A percentile compares a stretch with the other conserved stretches of the same genome.
Evolutionary conservation across 2,888 invertebrate genomes (phyloP).

Genomic region (Morinoia aosen): DNA sequence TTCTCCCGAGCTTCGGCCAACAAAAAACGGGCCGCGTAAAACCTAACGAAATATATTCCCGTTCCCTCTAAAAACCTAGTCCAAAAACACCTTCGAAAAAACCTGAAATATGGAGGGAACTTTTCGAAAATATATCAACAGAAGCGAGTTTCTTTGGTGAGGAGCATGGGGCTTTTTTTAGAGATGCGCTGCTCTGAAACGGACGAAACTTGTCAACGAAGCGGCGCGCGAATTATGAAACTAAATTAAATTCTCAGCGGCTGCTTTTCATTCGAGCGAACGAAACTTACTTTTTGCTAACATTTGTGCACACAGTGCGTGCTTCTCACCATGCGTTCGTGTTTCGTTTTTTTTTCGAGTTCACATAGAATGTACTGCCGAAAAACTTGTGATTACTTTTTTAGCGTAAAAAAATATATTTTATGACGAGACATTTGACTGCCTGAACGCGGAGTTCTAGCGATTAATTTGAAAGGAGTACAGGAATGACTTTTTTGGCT

Average conservation of each 20-base stretch:
- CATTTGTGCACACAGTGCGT: background rate
- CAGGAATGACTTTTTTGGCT: no score
- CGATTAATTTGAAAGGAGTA: background rate
- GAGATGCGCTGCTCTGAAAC: slow-evolving; percentile 1
- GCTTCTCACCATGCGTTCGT: background rate
- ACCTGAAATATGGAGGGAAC: slow-evolving; percentile 43
- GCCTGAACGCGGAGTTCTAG: background rate
- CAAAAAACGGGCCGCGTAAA: slow-evolving; percentile 23
- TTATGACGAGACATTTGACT: background rate
- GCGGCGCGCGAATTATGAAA: slow-evolving; percentile 10
- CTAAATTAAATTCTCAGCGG: slow-evolving; percentile 18
- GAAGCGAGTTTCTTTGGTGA: background rate
- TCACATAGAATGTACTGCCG: background rate
- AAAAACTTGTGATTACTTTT: background rate
- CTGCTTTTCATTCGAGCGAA: background rate
- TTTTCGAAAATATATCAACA: slow-evolving; percentile 52
- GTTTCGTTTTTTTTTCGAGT: background rate
- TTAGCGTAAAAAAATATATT: background rate
- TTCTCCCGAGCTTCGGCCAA: slow-evolving; percentile 24
- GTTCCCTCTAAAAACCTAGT: background rate
- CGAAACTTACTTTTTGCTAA: background rate
- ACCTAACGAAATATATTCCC: slow-evolving; percentile 42
- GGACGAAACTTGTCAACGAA: slow-evolving; percentile 26
- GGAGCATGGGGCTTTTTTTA: background rate
- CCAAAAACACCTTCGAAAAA: slow-evolving; percentile 23